Evolutionary conservation across 2,113 vertebrate species (phyloP).

Genomic region (Probosciger aterrimus): DNA sequence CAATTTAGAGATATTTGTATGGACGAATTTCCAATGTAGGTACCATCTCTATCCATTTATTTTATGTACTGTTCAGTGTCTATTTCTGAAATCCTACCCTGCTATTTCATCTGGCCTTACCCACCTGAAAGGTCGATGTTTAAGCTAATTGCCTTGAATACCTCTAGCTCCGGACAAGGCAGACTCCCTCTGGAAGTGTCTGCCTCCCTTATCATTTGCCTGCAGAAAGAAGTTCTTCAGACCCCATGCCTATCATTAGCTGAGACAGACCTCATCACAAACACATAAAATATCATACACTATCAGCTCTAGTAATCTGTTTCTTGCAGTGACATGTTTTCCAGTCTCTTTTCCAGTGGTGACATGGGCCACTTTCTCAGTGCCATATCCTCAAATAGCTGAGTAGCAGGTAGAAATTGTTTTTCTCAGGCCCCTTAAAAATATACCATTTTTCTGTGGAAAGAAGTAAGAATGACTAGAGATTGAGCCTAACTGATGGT

Average conservation of each 20-base stretch:
- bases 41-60: background rate
- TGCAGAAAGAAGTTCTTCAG: background rate
- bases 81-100: background rate
- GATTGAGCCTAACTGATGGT: background rate
- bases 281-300: background rate
- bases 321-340: background rate
- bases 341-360: background rate
- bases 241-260: background rate
- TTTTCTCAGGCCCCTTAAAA: background rate
- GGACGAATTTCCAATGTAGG: background rate
- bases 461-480: background rate
- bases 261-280: background rate
- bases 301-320: background rate
- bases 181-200: slow-evolving; percentile 7
- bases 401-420: background rate
- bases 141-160: slow-evolving; percentile 26
- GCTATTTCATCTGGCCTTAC: slow-evolving; percentile 1
- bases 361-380: background rate
- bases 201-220: background rate
- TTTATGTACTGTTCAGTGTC: background rate
- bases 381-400: background rate
- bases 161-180: background rate
- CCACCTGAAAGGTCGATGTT: background rate
- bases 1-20: background rate
- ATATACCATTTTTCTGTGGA: background rate